Conservation (phyloP, 2,888 invertebrate genomes). For the Xanthia icteritia region DNA sequence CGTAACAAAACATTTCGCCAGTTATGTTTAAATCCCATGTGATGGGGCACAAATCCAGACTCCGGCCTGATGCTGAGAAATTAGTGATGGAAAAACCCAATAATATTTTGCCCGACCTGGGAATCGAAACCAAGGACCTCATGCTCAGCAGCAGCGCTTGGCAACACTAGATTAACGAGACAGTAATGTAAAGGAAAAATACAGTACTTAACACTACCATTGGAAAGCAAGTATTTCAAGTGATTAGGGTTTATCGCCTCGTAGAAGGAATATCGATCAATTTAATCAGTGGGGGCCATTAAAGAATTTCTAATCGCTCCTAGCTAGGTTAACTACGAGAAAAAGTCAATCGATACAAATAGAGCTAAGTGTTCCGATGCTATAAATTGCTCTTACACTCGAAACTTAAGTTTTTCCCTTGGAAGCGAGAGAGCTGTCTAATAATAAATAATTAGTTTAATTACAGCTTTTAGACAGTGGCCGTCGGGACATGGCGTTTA, state of each 20-base stretch:
- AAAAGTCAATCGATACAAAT: slow-evolving; percentile 80
- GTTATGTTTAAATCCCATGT: background rate
- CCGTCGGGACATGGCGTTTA: slow-evolving; percentile 75
- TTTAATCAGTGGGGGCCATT: slow-evolving; percentile 53
- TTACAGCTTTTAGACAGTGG: slow-evolving; percentile 84
- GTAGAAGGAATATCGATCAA: slow-evolving; percentile 43
- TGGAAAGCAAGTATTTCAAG: slow-evolving; percentile 26
- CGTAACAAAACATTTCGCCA: background rate
- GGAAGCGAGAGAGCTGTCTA: slow-evolving; percentile 80
- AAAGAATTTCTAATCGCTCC: slow-evolving; percentile 60
- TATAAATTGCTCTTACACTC: slow-evolving; percentile 78
- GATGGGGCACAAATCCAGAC: too few relatives aligned
- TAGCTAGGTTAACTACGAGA: slow-evolving; percentile 61
- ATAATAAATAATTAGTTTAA: slow-evolving; percentile 89
- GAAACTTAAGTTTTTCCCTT: slow-evolving; percentile 81
- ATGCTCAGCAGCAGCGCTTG: background rate
- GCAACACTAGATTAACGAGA: background rate
- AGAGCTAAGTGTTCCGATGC: slow-evolving; percentile 78
- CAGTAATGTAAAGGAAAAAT: background rate
- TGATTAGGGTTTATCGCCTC: slow-evolving; percentile 42
- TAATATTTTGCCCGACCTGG: background rate
- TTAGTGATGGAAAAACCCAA: background rate
- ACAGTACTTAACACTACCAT: background rate
- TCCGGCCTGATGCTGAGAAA: background rate
- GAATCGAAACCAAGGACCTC: background rate